Conservation (phyloP, 2,797 vertebrate genomes). For the Strix occidentalis region DNA sequence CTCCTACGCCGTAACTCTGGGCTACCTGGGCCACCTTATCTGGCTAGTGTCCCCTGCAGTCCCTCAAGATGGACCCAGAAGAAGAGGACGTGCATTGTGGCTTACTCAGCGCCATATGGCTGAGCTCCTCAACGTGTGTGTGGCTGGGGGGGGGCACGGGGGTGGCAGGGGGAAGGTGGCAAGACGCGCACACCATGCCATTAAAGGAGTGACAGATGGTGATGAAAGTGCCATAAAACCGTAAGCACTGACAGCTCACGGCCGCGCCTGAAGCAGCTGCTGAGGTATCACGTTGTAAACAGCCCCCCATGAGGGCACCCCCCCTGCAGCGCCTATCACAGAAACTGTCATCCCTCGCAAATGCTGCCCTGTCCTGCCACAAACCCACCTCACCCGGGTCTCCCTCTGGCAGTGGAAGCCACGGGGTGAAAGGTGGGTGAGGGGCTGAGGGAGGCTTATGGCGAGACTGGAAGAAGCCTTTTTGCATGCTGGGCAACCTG, state of each 20-base stretch:
- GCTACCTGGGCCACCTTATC: neutral
- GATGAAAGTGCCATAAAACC: constrained; percentile 56
- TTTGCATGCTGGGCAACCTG: neutral
- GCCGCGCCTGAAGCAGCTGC: constrained; percentile 51
- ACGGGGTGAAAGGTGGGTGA: neutral
- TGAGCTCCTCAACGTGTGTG: neutral
- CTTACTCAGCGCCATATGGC: neutral
- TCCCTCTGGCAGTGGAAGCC: neutral
- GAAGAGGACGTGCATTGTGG: neutral
- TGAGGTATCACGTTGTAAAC: constrained; percentile 27
- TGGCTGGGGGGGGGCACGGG: fast-evolving
- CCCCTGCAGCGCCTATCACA: neutral
- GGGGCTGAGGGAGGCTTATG: fast-evolving
- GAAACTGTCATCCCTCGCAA: neutral
- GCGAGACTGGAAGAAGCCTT: neutral
- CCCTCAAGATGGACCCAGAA: neutral
- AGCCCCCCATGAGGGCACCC: neutral
- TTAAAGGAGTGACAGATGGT: constrained; percentile 62
- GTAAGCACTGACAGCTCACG: constrained; percentile 10
- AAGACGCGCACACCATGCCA: neutral
- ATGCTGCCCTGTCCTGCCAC: neutral
- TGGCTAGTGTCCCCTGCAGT: neutral
- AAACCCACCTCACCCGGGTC: neutral
- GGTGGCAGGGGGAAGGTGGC: constrained; percentile 32
- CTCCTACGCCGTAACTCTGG: neutral